A percentile compares a stretch with the other conserved stretches of the same genome.
phyloP scores from a whole-genome alignment of 2,797 vertebrate species.

The Poecilia wingei region DNA sequence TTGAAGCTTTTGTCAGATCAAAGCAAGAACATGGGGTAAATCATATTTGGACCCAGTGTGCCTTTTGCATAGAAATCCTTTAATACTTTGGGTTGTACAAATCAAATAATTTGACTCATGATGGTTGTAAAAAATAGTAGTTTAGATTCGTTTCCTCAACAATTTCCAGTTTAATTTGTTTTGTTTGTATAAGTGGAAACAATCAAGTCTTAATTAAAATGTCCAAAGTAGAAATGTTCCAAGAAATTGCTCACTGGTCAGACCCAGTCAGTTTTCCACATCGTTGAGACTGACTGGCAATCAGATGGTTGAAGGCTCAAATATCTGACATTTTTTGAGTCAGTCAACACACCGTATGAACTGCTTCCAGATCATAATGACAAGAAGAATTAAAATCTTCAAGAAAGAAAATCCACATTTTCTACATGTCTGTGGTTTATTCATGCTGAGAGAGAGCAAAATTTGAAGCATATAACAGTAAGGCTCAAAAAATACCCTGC shows the following conservation, averaged over 20 bases:
- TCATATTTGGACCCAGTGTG: conserved; percentile 11
- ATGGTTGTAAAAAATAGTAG: conserved; percentile 6
- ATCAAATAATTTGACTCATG: conserved; percentile 26
- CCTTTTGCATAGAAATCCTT: conserved; percentile 15
- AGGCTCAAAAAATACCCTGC: not conserved
- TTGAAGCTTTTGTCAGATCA: conserved; percentile 38
- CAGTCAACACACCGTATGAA: not conserved
- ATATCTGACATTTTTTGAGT: not conserved
- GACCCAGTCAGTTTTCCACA: not conserved
- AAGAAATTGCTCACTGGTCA: not conserved
- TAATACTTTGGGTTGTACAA: not conserved
- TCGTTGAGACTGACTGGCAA: not conserved
- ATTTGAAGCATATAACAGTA: not conserved
- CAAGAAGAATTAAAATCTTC: not conserved
- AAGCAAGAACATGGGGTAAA: conserved; percentile 27
- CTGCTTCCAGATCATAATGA: not conserved
- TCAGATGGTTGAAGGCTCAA: not conserved
- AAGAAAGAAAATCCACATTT: not conserved
- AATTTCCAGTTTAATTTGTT: conserved; percentile 19
- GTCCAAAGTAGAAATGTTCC: conserved; percentile 22
- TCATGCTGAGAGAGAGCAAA: not conserved
- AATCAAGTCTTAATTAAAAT: conserved; percentile 24
- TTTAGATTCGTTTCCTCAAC: conserved; percentile 19
- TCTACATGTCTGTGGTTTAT: not conserved
- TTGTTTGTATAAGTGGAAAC: conserved; percentile 23